Evolutionary conservation across 2,113 vertebrate genomes (phyloP).

Genomic region (Datnioides undecimradiatus): DNA sequence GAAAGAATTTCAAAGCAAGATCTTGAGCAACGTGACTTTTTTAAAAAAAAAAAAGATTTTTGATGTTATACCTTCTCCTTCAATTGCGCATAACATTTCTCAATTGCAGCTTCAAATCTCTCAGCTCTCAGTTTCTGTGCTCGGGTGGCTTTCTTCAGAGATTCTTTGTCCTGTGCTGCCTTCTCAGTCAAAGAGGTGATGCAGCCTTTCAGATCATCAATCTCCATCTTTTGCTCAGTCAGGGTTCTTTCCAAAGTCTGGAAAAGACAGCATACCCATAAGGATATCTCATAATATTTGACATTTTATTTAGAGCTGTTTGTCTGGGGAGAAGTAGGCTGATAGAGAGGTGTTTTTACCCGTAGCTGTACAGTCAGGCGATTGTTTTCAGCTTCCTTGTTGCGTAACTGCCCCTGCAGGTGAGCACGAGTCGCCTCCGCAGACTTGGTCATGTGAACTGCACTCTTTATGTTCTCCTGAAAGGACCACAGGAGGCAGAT

Average conservation of each 20-base stretch:
- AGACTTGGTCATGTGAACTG: conserved; percentile 80
- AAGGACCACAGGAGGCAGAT: conserved; percentile 18
- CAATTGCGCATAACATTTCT: conserved; percentile 83
- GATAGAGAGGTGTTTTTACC: conserved; percentile 72
- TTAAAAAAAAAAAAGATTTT: neutral
- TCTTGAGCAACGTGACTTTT: neutral
- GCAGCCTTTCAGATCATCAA: conserved; percentile 77
- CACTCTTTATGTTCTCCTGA: conserved; percentile 83
- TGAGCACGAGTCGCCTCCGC: conserved; percentile 84
- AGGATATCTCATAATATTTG: neutral
- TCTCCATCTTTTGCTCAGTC: conserved; percentile 82
- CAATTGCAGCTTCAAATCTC: conserved; percentile 82
- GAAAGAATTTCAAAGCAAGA: neutral
- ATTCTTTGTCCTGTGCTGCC: conserved; percentile 80
- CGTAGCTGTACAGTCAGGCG: conserved; percentile 86
- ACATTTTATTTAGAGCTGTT: neutral
- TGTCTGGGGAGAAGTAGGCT: neutral
- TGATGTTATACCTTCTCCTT: conserved; percentile 82
- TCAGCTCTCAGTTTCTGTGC: conserved; percentile 86
- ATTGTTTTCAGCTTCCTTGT: conserved; percentile 88
- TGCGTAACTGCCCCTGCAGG: conserved; percentile 87
- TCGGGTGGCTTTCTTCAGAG: conserved; percentile 85
- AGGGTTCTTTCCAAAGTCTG: conserved; percentile 87
- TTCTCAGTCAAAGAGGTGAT: conserved; percentile 77
- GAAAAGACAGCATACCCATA: conserved; percentile 27